Evolutionary conservation across 2,888 invertebrate species (phyloP), one percentile per base, ranked within the genome.

Genomic region (Odontomyia ornata): DNA sequence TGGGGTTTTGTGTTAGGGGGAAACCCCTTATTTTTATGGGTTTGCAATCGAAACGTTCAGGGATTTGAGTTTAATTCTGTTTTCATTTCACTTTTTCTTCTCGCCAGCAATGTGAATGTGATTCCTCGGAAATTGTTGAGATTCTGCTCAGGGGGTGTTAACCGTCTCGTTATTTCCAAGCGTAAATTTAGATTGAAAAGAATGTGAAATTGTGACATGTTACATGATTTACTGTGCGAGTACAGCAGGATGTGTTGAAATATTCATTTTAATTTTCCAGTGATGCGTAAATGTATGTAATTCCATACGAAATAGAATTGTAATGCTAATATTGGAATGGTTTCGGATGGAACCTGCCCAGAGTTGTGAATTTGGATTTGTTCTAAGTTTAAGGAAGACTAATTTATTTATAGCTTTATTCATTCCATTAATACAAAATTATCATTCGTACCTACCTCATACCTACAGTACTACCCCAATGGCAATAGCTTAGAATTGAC

Each of bases 21-120:
- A 73, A 57, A 30, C 36, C 25, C 36, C 73, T 27, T 18, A 52
- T 52, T 60, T 57, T 73, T 43, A 21, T 43, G 36, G 23, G 60
- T 73, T 73, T 60, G 73, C 57, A 73, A 57, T 73, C 36, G 60
- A 73, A 73, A 57, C 43, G 73, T 57, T 36, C 23, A 36, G 73
- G 73, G 73, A 73, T 57, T 73, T 57, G 60, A 57, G 27, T 60
- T 43, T 36, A 73, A 73, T 73, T 57, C 46, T 21, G 13, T 57
- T 71, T 71, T 71, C 27, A 36, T 36, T 46, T 23, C 43, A 18
- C 23, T 13, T 30, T 11, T 27, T n/a, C 25, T 52, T 13, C 52
- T 3, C 52, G 18, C 60, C 21, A 23, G 9, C 11, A 30, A 27
- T 1, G 65, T 43, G 30, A 15, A 25, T 60, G 18, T 56, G 11